phyloP scores from a whole-genome alignment of 2,888 invertebrate species.

The Zaprionus bogoriensis region DNA sequence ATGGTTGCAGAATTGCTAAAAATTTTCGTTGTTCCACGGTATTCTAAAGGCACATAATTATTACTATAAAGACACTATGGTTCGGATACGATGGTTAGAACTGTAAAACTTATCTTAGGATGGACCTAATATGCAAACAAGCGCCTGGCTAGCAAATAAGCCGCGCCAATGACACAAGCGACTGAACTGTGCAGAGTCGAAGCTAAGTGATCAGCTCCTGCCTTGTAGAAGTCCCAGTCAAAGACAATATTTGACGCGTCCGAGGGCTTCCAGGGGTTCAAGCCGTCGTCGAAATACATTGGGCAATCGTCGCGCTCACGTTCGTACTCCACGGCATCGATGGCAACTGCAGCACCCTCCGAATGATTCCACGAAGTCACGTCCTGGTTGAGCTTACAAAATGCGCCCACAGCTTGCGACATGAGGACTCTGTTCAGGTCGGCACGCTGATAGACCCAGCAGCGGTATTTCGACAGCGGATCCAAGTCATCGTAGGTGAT shows the following conservation, averaged over 20 bases:
- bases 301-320: constrained; percentile 97
- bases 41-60: constrained; percentile 55
- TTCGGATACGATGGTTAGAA: constrained; percentile 1
- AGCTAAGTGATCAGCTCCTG: constrained; percentile 58
- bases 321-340: constrained; percentile 96
- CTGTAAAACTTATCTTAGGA: constrained; percentile 28
- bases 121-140: constrained; percentile 27
- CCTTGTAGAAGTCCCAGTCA: constrained; percentile 84
- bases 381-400: constrained; percentile 94
- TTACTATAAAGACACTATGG: constrained; percentile 18
- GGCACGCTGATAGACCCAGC: constrained; percentile 98
- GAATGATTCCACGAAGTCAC: constrained; percentile 94
- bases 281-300: constrained; percentile 97
- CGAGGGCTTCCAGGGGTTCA: constrained; percentile 90
- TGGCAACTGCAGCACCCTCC: constrained; percentile 95
- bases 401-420: constrained; percentile 95
- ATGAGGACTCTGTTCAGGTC: constrained; percentile 94
- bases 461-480: constrained; percentile 96
- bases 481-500: constrained; percentile 98
- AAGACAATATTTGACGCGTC: constrained; percentile 90
- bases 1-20: constrained; percentile 17
- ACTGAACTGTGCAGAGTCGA: constrained; percentile 1
- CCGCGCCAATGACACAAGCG: constrained; percentile 11
- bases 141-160: constrained; percentile 32
- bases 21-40: constrained; percentile 16